These are phyloP conservation scores for Andrena hattorfiana DNA, from an alignment of 2,888 invertebrate genomes.

Conservation along the genomic window DNA sequence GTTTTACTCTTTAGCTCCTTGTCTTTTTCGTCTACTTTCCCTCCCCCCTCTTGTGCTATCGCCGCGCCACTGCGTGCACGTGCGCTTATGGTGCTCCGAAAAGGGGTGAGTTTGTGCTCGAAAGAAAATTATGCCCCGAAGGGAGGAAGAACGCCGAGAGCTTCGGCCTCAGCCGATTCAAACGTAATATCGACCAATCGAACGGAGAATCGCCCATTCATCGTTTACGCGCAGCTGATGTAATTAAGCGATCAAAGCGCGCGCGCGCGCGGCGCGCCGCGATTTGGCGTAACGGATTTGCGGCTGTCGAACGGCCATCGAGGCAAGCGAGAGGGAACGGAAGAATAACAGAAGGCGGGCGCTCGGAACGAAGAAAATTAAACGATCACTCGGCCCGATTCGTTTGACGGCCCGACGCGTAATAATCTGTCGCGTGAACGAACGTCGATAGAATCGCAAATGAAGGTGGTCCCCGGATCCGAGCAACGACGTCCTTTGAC, in stretches of 20 bases:
- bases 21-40: background rate
- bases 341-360: background rate
- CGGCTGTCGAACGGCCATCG: no score
- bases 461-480: background rate
- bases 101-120: conserved; percentile 47
- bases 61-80: conserved; percentile 83
- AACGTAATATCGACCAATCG: conserved; percentile 69
- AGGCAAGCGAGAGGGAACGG: no score
- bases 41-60: conserved; percentile 77
- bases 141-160: conserved; percentile 39
- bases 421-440: background rate
- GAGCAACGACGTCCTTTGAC: background rate
- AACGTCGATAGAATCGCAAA: background rate
- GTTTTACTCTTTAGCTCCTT: background rate
- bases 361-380: background rate
- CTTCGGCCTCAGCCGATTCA: conserved; percentile 60
- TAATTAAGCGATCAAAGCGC: background rate
- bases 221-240: background rate
- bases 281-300: background rate
- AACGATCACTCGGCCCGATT: conserved; percentile 6
- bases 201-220: conserved; percentile 24
- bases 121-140: conserved; percentile 57
- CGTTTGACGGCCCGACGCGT: conserved; percentile 3
- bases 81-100: conserved; percentile 71
- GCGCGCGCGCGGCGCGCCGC: background rate